Conservation (phyloP, 2,888 invertebrate species). For the Sturmia bella region DNA sequence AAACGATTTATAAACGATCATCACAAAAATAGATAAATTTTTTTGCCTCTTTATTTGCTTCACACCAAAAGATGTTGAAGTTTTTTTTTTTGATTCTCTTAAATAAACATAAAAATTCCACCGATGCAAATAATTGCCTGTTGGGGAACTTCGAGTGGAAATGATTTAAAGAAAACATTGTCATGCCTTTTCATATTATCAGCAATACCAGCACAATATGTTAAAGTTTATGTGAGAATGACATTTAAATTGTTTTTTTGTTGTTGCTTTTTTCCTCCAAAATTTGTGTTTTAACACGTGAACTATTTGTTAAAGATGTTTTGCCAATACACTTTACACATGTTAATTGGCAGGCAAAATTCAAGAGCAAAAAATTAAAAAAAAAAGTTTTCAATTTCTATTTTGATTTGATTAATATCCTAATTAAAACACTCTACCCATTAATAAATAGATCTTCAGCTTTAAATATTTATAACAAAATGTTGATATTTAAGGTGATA, state of each 20-base stretch:
- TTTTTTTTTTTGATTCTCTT: neutral
- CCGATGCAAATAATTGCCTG: slow-evolving; percentile 62
- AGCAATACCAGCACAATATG: slow-evolving; percentile 8
- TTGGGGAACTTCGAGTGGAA: slow-evolving; percentile 55
- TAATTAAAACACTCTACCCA: too few species aligned
- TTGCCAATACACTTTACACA: slow-evolving; percentile 53
- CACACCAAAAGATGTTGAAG: neutral
- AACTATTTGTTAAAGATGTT: slow-evolving; percentile 56
- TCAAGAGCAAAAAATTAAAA: neutral
- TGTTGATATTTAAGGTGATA: too few species aligned
- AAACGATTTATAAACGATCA: slow-evolving; percentile 62
- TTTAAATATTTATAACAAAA: too few species aligned
- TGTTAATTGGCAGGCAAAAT: slow-evolving; percentile 48
- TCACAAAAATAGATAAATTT: slow-evolving; percentile 55
- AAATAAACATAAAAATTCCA: slow-evolving; percentile 53
- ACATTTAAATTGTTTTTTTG: slow-evolving; percentile 16
- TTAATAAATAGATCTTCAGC: too few species aligned
- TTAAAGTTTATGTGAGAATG: slow-evolving; percentile 36
- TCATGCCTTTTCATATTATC: slow-evolving; percentile 9
- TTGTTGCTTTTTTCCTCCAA: neutral
- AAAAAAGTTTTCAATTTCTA: neutral
- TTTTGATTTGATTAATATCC: too few species aligned
- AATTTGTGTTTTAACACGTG: slow-evolving; percentile 48
- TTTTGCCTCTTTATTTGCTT: neutral
- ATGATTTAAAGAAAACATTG: neutral